Evolutionary conservation across 2,888 invertebrate genomes (phyloP).

Genomic region (Scaptomyza flava): DNA sequence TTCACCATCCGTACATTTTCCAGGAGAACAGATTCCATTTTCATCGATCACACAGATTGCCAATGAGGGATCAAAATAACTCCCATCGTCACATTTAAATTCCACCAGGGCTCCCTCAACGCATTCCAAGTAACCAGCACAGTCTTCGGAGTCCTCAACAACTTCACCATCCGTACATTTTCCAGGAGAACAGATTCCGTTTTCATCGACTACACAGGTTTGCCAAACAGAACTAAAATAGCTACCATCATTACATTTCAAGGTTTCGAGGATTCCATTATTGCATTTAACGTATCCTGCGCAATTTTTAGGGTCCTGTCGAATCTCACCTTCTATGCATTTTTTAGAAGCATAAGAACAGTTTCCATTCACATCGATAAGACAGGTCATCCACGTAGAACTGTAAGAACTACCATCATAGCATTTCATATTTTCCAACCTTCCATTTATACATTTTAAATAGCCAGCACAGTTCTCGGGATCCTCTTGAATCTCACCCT

Average conservation of each 20-base stretch:
- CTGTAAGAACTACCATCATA: slow-evolving; percentile 19
- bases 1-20: slow-evolving; percentile 29
- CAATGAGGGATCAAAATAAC: slow-evolving; percentile 9
- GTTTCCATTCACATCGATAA: slow-evolving; percentile 11
- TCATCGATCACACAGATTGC: slow-evolving; percentile 20
- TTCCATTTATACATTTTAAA: slow-evolving; percentile 6
- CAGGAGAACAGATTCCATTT: slow-evolving; percentile 7
- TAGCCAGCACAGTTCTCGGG: slow-evolving; percentile 5
- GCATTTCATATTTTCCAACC: background rate
- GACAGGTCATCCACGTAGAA: background rate
- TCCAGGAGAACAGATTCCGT: slow-evolving; percentile 14
- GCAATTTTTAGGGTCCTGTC: slow-evolving; percentile 2
- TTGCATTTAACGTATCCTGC: slow-evolving; percentile 15
- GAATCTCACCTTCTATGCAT: slow-evolving; percentile 26
- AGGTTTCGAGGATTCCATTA: background rate
- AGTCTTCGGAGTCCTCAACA: background rate
- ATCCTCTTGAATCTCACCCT: background rate
- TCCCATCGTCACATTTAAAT: slow-evolving; percentile 7
- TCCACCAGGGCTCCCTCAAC: background rate
- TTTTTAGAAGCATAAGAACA: background rate
- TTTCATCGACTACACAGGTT: slow-evolving; percentile 37
- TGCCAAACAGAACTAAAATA: slow-evolving; percentile 24
- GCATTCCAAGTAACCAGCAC: slow-evolving; percentile 17
- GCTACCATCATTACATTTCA: slow-evolving; percentile 32
- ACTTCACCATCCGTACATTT: background rate